Base-by-base conservation (phyloP, 2,888 invertebrate genomes). In the Oithona nana region DNA sequence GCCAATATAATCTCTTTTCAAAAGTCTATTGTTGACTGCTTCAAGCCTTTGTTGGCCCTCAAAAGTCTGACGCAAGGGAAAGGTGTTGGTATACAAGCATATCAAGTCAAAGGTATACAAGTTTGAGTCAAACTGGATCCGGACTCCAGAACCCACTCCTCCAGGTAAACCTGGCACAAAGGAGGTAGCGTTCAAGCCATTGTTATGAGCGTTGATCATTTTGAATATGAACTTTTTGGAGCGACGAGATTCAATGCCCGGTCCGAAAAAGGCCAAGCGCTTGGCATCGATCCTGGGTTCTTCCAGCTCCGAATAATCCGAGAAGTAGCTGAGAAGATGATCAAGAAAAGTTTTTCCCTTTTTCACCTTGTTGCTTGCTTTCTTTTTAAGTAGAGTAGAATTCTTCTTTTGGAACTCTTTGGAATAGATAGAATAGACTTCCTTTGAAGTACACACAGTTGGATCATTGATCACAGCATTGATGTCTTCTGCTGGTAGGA, bases 31-130 rank as follows among this genome's bases (percentile, higher is more conserved):
- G 50, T 49, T 49, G 3, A n/a, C 50, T n/a, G 50, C 50, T 8
- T 49, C 22, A n/a, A 49, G 22, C 22, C 50, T n/a, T 8, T 49
- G 50, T 20, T 20, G n/a, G 20, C 50, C 50, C 3, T 22, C 22
- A 20, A 20, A 22, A 49, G 20, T 20, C n/a, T n/a, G n/a, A n/a
- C n/a, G n/a, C n/a, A n/a, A 39, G 39, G 39, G 39, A 39, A 39
- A 11, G 39, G 39, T 39, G 20, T 59, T 59, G 30, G 59, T 59
- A 49, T 59, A 59, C 39, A 59, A 39, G 22, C 59, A 59, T 8
- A 59, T 59, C 26, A 59, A 39, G 26, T 59, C 48, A 28, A 59
- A 48, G 11, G n/a, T n/a, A n/a, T n/a, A n/a, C n/a, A n/a, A n/a
- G n/a, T n/a, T n/a, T n/a, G n/a, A n/a, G n/a, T n/a, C n/a, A 20